A percentile compares a stretch with the other conserved stretches of the same genome.
Evolutionary conservation across 2,797 vertebrate genomes (phyloP).

Genomic region (Sarcophilus harrisii): DNA sequence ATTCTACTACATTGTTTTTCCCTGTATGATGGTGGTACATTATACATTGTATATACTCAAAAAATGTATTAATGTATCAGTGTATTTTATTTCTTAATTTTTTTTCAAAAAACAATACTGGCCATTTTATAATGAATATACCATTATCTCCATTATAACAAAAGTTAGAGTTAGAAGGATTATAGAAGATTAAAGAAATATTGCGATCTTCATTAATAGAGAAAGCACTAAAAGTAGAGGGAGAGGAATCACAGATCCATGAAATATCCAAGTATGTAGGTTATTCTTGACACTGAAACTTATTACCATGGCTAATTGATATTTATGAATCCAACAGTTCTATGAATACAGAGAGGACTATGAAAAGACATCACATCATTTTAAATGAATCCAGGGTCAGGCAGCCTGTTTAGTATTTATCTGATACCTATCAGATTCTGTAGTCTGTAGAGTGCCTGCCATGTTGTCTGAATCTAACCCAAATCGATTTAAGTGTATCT

Average conservation of each 20-base stretch:
- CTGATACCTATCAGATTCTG: neutral
- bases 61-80: neutral
- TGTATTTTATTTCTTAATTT: neutral
- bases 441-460: neutral
- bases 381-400: neutral
- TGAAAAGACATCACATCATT: neutral
- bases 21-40: neutral
- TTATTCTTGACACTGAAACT: neutral
- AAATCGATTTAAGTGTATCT: neutral
- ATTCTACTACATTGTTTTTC: neutral
- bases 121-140: neutral
- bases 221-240: neutral
- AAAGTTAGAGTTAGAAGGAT: neutral
- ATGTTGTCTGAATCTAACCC: neutral
- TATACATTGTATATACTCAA: neutral
- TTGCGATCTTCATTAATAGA: neutral
- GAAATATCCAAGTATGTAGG: neutral
- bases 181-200: neutral
- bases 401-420: neutral
- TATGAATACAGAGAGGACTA: neutral
- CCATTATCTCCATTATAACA: neutral
- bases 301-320: neutral
- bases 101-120: neutral
- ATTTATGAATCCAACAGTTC: conserved; percentile 25
- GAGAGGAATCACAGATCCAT: neutral